Base-by-base conservation (phyloP, 1,140 invertebrate genomes). In the Meteorus sp. region DNA sequence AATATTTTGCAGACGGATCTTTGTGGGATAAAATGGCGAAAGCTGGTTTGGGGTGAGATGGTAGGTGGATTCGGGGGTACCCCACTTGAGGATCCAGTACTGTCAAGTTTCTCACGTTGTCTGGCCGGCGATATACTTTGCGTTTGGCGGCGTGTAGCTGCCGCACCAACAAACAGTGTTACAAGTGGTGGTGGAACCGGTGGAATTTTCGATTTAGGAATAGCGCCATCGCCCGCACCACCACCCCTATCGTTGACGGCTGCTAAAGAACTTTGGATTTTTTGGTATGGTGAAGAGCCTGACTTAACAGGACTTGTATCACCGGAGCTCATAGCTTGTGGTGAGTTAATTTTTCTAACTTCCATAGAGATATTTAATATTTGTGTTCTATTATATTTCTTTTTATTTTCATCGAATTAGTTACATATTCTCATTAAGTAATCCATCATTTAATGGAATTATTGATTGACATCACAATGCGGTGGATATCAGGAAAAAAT, bases 11-110 rank as follows among this genome's bases (percentile, higher is more conserved):
- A 98, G 95, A 97, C 95, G 79, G 96, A 98, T 83, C 86, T 98
- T 72, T 94, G 93, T 85, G 96, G 96, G 71, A 98, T 99, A 81
- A 97, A 97, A 93, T 98, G 96, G 97, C 92, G 92, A 84, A 94
- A 94, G 77, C 85, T 94, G 68, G 87, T 89, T 70, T 92, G 89
- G 85, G 88, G 91, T 74, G 90, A 90, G 74, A 82, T 83, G 59
- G 82, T 81, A 67, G 81, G 80, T 37, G 79, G 82, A 66, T 82
- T 82, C 69, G 84, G 81, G 69, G 74, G 76, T 68, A 80, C 73
- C 68, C 89, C 92, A 43, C 84, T 97, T 68, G 91, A 94, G 69
- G 95, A 98, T 82, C 95, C 95, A 27, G 93, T 98, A 62, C 83
- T 98, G 70, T 86, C 88, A 69, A 94, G 93, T 69, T 98, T 93